phyloP scores from a whole-genome alignment of 64 coral and sea anemone genomes.

The Montipora cactus region DNA sequence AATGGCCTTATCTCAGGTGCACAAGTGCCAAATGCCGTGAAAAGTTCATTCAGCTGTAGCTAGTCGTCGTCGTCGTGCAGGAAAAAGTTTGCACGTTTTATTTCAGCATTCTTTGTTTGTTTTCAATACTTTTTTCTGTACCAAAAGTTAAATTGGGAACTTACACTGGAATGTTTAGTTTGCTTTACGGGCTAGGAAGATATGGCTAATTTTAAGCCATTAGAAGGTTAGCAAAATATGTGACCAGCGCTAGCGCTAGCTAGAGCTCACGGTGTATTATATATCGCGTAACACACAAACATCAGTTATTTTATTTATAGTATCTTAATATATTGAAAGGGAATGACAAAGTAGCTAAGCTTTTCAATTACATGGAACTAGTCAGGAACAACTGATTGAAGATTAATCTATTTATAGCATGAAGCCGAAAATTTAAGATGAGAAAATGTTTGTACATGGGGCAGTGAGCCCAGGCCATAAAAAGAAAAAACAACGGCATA shows the following conservation, averaged over 20 bases:
- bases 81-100: neutral
- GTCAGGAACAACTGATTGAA: neutral
- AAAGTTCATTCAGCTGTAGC: neutral
- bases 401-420: neutral
- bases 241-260: neutral
- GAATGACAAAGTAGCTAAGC: neutral
- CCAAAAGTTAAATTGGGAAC: neutral
- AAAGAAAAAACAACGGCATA: neutral
- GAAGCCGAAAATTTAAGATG: neutral
- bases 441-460: neutral
- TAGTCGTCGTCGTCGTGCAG: neutral
- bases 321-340: neutral
- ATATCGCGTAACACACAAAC: neutral
- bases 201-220: no score
- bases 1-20: neutral
- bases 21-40: neutral
- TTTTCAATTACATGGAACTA: neutral
- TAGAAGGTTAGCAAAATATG: neutral
- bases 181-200: neutral
- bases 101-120: neutral
- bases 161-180: neutral
- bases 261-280: neutral
- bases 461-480: no score
- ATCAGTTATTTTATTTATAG: neutral
- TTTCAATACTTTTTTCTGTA: constrained; percentile 2